Evolutionary conservation across 1,140 invertebrate genomes (phyloP).

Genomic region (Heliconius eleuchia): DNA sequence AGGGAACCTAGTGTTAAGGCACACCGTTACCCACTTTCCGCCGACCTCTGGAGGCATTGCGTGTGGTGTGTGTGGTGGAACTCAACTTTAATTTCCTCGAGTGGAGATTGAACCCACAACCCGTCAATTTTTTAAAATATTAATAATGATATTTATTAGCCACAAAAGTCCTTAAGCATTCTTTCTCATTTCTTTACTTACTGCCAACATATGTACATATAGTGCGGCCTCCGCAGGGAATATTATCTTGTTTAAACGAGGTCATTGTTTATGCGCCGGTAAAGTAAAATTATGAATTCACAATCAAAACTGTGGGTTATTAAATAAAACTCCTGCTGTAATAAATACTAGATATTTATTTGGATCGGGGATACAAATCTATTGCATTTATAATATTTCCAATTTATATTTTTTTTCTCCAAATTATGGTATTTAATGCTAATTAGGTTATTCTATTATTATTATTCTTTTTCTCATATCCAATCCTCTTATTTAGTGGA

Average conservation of each 20-base stretch:
- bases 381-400: not conserved
- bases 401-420: not conserved
- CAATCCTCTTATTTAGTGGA: too few species aligned
- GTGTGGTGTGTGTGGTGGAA: too few species aligned
- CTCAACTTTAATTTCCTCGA: too few species aligned
- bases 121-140: too few species aligned
- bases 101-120: too few species aligned
- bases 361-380: not conserved
- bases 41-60: too few species aligned
- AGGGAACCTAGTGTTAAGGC: too few species aligned
- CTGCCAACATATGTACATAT: not conserved
- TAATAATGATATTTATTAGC: not conserved
- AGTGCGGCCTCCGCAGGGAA: not conserved
- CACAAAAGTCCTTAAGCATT: not conserved
- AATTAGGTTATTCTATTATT: too few species aligned
- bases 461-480: too few species aligned
- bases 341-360: not conserved
- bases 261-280: not conserved
- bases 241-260: conserved; percentile 14
- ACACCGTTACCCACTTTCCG: too few species aligned
- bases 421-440: not conserved
- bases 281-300: not conserved
- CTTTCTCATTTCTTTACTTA: conserved; percentile 13
- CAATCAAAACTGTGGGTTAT: not conserved
- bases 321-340: not conserved